These are phyloP conservation scores for Acanthosepion lycidas DNA, from an alignment of 2,888 invertebrate genomes.

Conservation along the genomic window DNA sequence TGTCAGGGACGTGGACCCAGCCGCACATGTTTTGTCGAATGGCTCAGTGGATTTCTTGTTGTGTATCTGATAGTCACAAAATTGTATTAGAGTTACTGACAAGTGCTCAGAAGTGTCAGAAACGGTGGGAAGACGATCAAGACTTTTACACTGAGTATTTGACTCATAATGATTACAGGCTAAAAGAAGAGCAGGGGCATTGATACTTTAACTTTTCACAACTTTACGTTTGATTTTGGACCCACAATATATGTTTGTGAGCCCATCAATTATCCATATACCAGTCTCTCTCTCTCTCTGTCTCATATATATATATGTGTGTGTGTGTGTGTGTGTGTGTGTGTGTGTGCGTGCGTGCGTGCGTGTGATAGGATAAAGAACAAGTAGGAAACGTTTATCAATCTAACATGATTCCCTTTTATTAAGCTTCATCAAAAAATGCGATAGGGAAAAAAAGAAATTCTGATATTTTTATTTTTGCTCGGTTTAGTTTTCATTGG, in stretches of 20 bases:
- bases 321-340: not conserved
- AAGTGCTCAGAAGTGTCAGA: not conserved
- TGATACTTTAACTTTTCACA: not conserved
- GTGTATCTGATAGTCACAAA: not conserved
- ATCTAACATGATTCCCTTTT: too few species aligned
- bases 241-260: too few species aligned
- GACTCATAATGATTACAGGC: not conserved
- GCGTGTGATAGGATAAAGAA: not conserved
- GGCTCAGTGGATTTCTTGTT: not conserved
- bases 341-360: not conserved
- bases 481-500: too few species aligned
- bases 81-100: constrained; percentile 11
- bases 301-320: not conserved
- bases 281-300: too few species aligned
- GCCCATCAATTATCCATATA: too few species aligned
- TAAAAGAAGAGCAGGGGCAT: not conserved
- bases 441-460: too few species aligned
- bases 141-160: not conserved
- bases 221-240: not conserved
- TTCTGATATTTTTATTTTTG: too few species aligned
- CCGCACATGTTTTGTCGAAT: not conserved
- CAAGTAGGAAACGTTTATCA: too few species aligned
- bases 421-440: too few species aligned
- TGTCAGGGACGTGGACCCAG: not conserved
- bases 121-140: not conserved